Percentiles rank a stretch among this genome's conserved stretches.
phyloP scores from a whole-genome alignment of 2,888 invertebrate species.

The Hemistola chrysoprasaria region DNA sequence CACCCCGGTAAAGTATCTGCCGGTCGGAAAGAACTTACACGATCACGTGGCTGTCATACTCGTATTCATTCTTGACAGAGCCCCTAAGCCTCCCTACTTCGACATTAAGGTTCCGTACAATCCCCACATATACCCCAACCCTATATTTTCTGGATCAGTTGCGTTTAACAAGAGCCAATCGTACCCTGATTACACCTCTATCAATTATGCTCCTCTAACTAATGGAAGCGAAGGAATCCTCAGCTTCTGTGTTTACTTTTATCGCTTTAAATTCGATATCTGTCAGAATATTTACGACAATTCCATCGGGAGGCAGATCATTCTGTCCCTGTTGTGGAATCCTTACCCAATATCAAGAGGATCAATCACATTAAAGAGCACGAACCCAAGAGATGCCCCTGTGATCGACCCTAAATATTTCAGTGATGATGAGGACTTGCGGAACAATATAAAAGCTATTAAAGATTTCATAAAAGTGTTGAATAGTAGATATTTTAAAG shows the following conservation, averaged over 20 bases:
- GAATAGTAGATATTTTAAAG: constrained; percentile 20
- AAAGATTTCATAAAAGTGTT: constrained; percentile 20
- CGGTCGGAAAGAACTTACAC: constrained; percentile 26
- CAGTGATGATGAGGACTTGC: constrained; percentile 1
- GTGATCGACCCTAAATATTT: neutral
- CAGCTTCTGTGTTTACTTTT: no score
- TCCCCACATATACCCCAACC: no score
- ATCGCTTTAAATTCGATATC: neutral
- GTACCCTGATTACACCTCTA: constrained; percentile 13
- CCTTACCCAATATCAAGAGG: constrained; percentile 1
- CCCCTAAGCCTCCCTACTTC: no score
- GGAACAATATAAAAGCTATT: constrained; percentile 2
- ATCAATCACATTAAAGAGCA: neutral
- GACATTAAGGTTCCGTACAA: no score
- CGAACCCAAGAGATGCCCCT: constrained; percentile 1
- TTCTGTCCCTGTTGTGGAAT: no score
- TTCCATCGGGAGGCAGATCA: no score
- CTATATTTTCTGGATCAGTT: no score
- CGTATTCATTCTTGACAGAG: constrained; percentile 4
- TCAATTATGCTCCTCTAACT: constrained; percentile 4
- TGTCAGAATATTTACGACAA: neutral
- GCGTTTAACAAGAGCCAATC: no score
- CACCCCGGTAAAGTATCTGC: constrained; percentile 14
- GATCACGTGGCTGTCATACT: constrained; percentile 22
- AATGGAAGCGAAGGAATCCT: neutral